Percentiles rank a stretch among this genome's conserved stretches.
Evolutionary conservation across 2,113 vertebrate genomes (phyloP).

Genomic region (Amphiprion percula): DNA sequence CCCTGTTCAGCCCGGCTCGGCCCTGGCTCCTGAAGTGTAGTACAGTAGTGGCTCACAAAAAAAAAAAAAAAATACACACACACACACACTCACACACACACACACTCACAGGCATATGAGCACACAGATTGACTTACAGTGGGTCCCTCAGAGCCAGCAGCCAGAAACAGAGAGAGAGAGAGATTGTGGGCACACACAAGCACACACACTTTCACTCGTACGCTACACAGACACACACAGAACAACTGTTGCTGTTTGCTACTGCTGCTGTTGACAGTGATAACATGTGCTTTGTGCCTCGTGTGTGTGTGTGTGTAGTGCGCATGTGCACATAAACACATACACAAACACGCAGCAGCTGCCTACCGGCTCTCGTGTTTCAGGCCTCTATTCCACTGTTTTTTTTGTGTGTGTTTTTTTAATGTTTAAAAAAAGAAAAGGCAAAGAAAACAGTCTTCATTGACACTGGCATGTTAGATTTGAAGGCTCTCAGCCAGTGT

Average conservation of each 20-base stretch:
- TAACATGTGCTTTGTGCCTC: constrained; percentile 76
- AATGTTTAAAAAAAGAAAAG: constrained; percentile 50
- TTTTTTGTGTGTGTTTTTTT: constrained; percentile 32
- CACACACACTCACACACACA: constrained; percentile 24
- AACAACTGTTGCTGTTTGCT: constrained; percentile 73
- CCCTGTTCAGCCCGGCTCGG: constrained; percentile 50
- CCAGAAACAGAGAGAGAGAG: constrained; percentile 43
- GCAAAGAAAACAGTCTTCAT: constrained; percentile 68
- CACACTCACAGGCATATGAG: constrained; percentile 43
- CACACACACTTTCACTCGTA: constrained; percentile 60
- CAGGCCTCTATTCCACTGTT: constrained; percentile 43
- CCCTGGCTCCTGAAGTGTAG: constrained; percentile 62
- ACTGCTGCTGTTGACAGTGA: constrained; percentile 79
- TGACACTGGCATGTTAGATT: constrained; percentile 82
- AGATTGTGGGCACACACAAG: constrained; percentile 47
- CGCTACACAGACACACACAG: constrained; percentile 53
- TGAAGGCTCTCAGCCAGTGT: constrained; percentile 77
- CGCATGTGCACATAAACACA: constrained; percentile 36
- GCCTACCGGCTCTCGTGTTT: constrained; percentile 66
- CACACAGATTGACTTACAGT: constrained; percentile 78
- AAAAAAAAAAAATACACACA: not conserved
- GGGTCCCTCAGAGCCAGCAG: constrained; percentile 63
- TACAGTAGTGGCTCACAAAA: constrained; percentile 43
- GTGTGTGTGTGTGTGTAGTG: constrained; percentile 29
- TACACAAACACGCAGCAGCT: constrained; percentile 56